phyloP scores from a whole-genome alignment of 1,140 invertebrate genomes.

The Drosophila simulans region DNA sequence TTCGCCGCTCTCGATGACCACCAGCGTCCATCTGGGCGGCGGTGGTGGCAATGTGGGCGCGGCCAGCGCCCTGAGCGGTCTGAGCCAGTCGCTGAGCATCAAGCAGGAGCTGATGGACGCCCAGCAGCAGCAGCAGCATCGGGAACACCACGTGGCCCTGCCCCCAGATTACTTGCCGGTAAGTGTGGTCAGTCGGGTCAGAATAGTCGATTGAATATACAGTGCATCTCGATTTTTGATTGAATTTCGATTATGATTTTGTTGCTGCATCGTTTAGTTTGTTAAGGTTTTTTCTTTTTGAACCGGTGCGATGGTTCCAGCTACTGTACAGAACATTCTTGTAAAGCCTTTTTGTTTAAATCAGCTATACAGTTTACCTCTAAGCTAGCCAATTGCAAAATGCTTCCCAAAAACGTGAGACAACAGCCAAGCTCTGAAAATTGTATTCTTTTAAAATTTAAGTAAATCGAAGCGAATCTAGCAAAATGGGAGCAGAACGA shows the following conservation, averaged over 20 bases:
- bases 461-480: conserved; percentile 47
- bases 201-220: not conserved
- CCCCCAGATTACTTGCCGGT: conserved; percentile 84
- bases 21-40: conserved; percentile 73
- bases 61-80: conserved; percentile 65
- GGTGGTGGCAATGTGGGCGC: conserved; percentile 78
- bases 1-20: conserved; percentile 84
- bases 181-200: conserved; percentile 66
- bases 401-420: conserved; percentile 50
- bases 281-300: conserved; percentile 85
- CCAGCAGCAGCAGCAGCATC: conserved; percentile 79
- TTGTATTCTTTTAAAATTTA: conserved; percentile 48
- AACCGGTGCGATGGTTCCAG: conserved; percentile 85
- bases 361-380: conserved; percentile 14
- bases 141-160: conserved; percentile 79
- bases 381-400: conserved; percentile 76
- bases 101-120: conserved; percentile 87
- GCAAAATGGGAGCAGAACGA: conserved; percentile 65
- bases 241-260: conserved; percentile 41
- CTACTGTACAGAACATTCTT: conserved; percentile 51
- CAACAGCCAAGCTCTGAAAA: conserved; percentile 31
- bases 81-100: conserved; percentile 86
- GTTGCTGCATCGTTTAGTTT: conserved; percentile 65
- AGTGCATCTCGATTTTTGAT: conserved; percentile 15
- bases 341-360: conserved; percentile 46